Percentiles rank a stretch among this genome's conserved stretches.
These are phyloP conservation scores for Seira sanloemensis DNA, from an alignment of 2,888 invertebrate species.

Conservation along the genomic window DNA sequence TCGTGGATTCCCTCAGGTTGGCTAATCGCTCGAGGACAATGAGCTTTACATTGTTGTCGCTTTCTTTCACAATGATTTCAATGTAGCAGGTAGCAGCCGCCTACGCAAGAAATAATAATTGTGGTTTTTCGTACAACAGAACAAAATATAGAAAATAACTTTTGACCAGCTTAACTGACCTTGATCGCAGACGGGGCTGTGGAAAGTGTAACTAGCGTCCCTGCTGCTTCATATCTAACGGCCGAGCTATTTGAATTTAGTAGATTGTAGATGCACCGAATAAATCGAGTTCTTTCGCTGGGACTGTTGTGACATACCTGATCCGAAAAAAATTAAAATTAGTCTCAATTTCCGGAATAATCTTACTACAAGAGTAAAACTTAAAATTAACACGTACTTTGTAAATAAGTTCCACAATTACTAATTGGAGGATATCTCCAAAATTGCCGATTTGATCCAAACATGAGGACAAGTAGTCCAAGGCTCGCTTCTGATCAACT, in stretches of 20 bases:
- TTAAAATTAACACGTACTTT: constrained; percentile 81
- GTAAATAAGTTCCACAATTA: constrained; percentile 99
- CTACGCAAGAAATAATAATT: constrained; percentile 75
- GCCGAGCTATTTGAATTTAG: constrained; percentile 96
- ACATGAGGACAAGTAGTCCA: constrained; percentile 93
- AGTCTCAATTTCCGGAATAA: background rate
- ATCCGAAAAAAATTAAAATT: constrained; percentile 48
- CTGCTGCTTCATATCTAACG: constrained; percentile 98
- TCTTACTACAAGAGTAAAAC: background rate
- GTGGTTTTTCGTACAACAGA: background rate
- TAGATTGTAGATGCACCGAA: constrained; percentile 98
- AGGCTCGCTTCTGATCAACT: constrained; percentile 95
- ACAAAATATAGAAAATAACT: background rate
- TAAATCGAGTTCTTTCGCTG: constrained; percentile 95
- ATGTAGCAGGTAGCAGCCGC: constrained; percentile 99
- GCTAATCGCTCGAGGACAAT: constrained; percentile 96
- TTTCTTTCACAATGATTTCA: constrained; percentile 98
- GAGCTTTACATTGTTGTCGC: constrained; percentile 99
- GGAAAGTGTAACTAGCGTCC: constrained; percentile 97
- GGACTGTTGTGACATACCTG: constrained; percentile 98
- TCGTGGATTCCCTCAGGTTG: constrained; percentile 88
- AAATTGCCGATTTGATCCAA: constrained; percentile 96
- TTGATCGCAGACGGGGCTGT: constrained; percentile 97
- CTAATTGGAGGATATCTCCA: constrained; percentile 97
- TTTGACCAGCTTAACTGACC: constrained; percentile 76